Conservation (phyloP, 2,888 invertebrate species). For the Ormyrus labotus region DNA sequence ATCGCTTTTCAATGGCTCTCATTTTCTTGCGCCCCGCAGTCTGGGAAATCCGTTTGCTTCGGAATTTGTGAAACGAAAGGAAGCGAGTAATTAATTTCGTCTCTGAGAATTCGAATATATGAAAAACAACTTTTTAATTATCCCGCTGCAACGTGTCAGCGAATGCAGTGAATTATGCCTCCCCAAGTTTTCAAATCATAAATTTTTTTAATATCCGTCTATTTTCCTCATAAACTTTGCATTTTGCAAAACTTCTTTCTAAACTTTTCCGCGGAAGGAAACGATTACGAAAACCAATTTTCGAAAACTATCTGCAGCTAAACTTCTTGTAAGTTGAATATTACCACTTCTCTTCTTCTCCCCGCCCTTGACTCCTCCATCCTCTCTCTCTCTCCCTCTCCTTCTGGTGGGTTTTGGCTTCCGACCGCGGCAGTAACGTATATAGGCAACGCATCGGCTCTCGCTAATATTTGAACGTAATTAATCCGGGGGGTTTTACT, state of each 20-base stretch:
- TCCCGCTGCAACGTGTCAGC: no score
- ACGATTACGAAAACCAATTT: constrained; percentile 1
- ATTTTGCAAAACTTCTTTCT: constrained; percentile 5
- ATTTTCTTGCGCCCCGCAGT: no score
- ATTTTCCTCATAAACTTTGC: not conserved
- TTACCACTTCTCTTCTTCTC: not conserved
- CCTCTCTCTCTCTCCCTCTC: constrained; percentile 10
- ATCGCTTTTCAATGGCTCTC: no score
- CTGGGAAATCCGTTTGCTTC: no score
- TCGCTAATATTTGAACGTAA: constrained; percentile 71
- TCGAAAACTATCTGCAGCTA: constrained; percentile 6
- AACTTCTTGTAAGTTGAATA: constrained; percentile 35
- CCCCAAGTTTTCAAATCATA: no score
- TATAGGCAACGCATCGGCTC: constrained; percentile 39
- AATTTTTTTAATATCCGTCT: no score
- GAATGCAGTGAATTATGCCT: no score
- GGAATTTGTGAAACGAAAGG: no score
- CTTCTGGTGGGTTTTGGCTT: not conserved
- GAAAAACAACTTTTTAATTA: no score
- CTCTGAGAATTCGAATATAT: no score
- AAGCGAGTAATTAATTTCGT: no score
- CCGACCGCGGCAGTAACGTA: no score
- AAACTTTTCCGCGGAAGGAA: not conserved
- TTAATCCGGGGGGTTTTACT: constrained; percentile 65
- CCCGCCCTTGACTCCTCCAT: not conserved